Conservation (phyloP, 2,113 vertebrate genomes). For the Oreochromis tanganicae region DNA sequence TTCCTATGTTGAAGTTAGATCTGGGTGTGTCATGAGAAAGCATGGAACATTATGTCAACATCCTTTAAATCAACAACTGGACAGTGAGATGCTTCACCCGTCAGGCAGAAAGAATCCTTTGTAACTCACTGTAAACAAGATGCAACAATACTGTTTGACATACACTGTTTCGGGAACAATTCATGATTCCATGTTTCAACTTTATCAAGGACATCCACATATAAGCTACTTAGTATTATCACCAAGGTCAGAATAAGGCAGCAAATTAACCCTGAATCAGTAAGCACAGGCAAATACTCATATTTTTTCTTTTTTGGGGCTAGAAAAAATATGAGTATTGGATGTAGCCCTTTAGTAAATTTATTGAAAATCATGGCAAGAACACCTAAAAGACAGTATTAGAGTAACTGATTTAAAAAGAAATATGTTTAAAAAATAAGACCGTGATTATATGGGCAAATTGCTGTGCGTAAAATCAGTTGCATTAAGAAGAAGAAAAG, state of each 20-base stretch:
- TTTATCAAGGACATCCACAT: not conserved
- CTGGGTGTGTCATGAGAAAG: conserved; percentile 38
- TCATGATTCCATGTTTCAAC: not conserved
- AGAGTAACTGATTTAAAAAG: not conserved
- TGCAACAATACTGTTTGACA: not conserved
- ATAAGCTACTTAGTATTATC: not conserved
- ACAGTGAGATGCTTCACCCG: not conserved
- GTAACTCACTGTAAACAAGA: conserved; percentile 6
- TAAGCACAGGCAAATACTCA: not conserved
- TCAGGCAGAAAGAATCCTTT: not conserved
- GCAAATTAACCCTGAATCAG: not conserved
- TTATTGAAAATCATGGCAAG: not conserved
- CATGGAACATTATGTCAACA: conserved; percentile 47
- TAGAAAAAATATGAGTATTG: not conserved
- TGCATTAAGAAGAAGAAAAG: not conserved
- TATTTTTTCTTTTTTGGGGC: not conserved
- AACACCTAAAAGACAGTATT: not conserved
- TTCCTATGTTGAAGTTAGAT: conserved; percentile 14
- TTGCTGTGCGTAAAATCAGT: not conserved
- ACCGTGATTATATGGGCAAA: not conserved
- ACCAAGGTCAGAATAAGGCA: not conserved
- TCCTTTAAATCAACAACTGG: conserved; percentile 9
- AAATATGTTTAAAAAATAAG: not conserved
- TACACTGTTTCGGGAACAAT: not conserved
- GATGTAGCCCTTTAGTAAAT: not conserved